phyloP scores from a whole-genome alignment of 2,113 vertebrate genomes.

The Calypte anna region DNA sequence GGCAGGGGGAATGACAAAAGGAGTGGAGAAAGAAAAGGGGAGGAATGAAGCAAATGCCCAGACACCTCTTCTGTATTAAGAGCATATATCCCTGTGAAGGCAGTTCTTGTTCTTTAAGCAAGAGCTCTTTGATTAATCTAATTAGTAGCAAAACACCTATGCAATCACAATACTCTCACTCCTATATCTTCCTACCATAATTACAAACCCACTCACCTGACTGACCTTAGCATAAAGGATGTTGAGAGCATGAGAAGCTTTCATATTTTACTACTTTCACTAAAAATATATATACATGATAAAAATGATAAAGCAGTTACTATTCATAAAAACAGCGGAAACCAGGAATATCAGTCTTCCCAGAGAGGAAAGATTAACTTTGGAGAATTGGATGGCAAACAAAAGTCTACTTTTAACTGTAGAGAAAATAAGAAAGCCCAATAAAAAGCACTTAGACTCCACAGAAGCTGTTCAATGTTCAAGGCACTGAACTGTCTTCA shows the following conservation, averaged over 20 bases:
- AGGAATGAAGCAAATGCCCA: neutral
- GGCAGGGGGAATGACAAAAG: neutral
- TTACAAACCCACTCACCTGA: neutral
- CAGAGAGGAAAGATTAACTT: neutral
- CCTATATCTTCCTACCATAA: neutral
- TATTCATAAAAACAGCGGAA: constrained; percentile 5
- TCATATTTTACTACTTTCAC: constrained; percentile 8
- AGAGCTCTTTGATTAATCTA: neutral
- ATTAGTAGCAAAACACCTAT: neutral
- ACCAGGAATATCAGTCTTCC: neutral
- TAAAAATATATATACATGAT: no score
- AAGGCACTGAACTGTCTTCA: neutral
- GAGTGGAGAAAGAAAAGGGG: neutral
- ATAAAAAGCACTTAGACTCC: neutral
- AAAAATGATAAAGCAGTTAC: neutral
- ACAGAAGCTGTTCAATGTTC: neutral
- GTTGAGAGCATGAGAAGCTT: neutral
- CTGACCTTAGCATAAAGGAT: neutral
- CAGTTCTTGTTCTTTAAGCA: neutral
- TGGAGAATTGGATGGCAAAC: neutral
- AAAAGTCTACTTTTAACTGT: neutral
- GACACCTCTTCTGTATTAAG: neutral
- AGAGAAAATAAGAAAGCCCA: neutral
- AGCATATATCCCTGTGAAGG: neutral
- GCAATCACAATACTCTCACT: neutral